Evolutionary conservation across 2,797 vertebrate genomes (phyloP).

Genomic region (Acanthurus leucopareius): DNA sequence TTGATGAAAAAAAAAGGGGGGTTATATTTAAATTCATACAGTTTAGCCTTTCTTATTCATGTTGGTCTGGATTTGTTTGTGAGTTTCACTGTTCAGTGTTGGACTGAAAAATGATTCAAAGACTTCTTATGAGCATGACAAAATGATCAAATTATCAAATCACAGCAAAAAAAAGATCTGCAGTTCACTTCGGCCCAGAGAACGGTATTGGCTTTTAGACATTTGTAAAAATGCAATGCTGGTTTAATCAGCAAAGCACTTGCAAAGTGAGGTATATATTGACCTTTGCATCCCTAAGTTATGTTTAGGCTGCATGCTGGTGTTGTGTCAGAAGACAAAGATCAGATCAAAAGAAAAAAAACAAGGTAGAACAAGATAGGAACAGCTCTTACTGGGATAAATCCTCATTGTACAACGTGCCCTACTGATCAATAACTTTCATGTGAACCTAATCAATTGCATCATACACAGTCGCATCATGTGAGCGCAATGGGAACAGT

Average conservation of each 20-base stretch:
- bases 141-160: not conserved
- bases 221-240: too few species aligned
- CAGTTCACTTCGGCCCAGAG: not conserved
- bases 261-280: not conserved
- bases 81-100: not conserved
- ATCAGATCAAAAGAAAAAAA: not conserved
- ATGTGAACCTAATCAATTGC: slow-evolving; percentile 50
- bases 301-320: not conserved
- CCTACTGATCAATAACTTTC: slow-evolving; percentile 28
- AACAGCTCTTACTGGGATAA: not conserved
- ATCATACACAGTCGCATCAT: slow-evolving; percentile 38
- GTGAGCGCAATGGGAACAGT: slow-evolving; percentile 17
- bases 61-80: not conserved
- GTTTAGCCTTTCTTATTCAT: not conserved
- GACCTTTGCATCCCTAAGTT: not conserved
- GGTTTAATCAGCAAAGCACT: not conserved
- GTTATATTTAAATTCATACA: not conserved
- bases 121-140: not conserved
- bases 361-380: not conserved
- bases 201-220: not conserved
- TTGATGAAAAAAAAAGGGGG: not conserved
- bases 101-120: not conserved
- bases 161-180: not conserved
- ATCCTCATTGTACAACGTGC: not conserved
- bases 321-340: not conserved